Percentiles rank a stretch among this genome's conserved stretches.
These are phyloP conservation scores for Lordiphosa stackelbergi DNA, from an alignment of 1,140 invertebrate species.

Conservation along the genomic window DNA sequence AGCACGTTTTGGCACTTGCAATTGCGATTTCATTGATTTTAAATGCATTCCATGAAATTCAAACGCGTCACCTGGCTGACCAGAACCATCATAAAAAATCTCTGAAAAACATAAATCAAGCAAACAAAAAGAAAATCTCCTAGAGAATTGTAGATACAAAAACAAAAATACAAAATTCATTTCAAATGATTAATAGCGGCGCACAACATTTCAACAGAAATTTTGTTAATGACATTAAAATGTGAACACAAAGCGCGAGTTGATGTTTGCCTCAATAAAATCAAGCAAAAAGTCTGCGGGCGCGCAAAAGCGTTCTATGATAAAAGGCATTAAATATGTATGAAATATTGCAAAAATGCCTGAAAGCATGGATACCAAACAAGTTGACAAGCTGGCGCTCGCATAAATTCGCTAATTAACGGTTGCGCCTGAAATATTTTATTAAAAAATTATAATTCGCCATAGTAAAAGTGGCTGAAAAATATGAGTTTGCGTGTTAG, in stretches of 20 bases:
- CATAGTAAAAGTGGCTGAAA: constrained; percentile 50
- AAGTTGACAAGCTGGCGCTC: constrained; percentile 67
- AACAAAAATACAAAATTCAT: constrained; percentile 45
- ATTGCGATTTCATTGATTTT: constrained; percentile 57
- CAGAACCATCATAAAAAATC: constrained; percentile 8
- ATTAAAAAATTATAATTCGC: constrained; percentile 61
- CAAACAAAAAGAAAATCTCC: constrained; percentile 62
- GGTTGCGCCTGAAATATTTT: constrained; percentile 65
- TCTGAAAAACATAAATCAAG: constrained; percentile 51
- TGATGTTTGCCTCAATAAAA: constrained; percentile 66
- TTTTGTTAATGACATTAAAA: constrained; percentile 65
- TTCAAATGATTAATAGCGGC: constrained; percentile 67
- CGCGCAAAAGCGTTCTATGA: constrained; percentile 31
- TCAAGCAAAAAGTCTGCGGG: constrained; percentile 49
- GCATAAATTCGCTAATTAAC: constrained; percentile 71
- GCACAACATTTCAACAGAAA: constrained; percentile 54
- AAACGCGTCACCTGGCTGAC: constrained; percentile 25
- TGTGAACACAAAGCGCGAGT: constrained; percentile 25
- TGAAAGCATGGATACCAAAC: constrained; percentile 35
- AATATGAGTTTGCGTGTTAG: constrained; percentile 62
- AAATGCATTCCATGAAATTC: constrained; percentile 43
- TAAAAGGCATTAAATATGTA: constrained; percentile 33
- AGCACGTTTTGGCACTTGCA: constrained; percentile 10
- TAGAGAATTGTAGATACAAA: constrained; percentile 24
- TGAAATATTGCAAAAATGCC: constrained; percentile 44